Percentiles rank a stretch among this genome's conserved stretches.
These are phyloP conservation scores for Chrysomela aeneicollis DNA, from an alignment of 2,888 invertebrate genomes.

Conservation along the genomic window DNA sequence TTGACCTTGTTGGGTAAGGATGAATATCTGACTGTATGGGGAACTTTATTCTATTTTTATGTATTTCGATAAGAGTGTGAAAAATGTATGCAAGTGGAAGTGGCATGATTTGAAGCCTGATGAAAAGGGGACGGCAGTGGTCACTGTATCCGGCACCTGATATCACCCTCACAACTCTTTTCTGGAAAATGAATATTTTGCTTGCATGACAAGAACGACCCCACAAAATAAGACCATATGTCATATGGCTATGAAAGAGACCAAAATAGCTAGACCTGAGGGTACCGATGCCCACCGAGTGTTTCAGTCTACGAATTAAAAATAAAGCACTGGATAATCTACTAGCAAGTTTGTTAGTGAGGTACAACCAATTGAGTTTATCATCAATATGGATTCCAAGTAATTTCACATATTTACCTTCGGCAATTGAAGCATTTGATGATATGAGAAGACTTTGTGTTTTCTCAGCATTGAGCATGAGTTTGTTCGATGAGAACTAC, in stretches of 20 bases:
- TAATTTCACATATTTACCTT: background rate
- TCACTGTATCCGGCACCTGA: background rate
- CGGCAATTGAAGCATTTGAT: background rate
- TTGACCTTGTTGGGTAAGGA: background rate
- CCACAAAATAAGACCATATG: conserved; percentile 2
- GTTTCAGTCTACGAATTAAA: background rate
- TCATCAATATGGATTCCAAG: conserved; percentile 2
- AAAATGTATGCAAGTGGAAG: conserved; percentile 1
- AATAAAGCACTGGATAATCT: background rate
- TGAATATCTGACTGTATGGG: conserved; percentile 1
- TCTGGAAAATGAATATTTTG: background rate
- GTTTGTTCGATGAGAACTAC: no score
- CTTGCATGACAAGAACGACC: background rate
- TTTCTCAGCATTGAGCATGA: no score
- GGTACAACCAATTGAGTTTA: background rate
- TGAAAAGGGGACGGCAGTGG: conserved; percentile 5
- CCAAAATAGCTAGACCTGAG: conserved; percentile 1
- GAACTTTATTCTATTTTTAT: conserved; percentile 1
- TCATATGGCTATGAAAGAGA: conserved; percentile 2
- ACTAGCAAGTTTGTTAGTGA: conserved; percentile 1
- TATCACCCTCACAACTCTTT: background rate
- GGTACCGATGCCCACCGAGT: background rate
- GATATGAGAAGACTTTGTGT: no score
- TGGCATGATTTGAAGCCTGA: conserved; percentile 7
- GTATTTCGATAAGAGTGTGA: conserved; percentile 3